A percentile compares a stretch with the other conserved stretches of the same genome.
Conservation (phyloP, 2,797 vertebrate species). For the Premnoplex brunnescens region DNA sequence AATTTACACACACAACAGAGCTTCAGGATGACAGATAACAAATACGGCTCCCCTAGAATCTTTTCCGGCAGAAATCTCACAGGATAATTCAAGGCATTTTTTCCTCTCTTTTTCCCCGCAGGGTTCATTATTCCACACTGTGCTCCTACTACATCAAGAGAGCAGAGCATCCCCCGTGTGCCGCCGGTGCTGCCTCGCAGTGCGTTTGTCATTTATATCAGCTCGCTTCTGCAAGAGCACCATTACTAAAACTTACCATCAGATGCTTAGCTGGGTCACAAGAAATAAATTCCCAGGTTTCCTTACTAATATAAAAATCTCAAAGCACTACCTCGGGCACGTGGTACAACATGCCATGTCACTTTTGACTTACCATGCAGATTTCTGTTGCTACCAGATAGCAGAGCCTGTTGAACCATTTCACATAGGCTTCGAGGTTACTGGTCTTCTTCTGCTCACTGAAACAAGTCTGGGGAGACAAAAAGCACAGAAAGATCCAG, state of each 20-base stretch:
- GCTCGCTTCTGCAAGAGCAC: neutral
- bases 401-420: constrained; percentile 94
- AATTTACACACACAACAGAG: neutral
- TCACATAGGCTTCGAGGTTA: constrained; percentile 92
- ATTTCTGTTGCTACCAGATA: constrained; percentile 94
- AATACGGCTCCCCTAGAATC: neutral
- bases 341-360: neutral
- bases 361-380: constrained; percentile 84
- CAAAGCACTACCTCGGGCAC: neutral
- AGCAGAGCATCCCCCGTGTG: neutral
- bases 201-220: constrained; percentile 21
- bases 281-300: constrained; percentile 11
- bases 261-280: neutral
- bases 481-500: neutral
- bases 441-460: constrained; percentile 82
- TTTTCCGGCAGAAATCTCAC: neutral
- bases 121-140: constrained; percentile 48
- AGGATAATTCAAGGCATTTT: constrained; percentile 25
- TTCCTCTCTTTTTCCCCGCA: constrained; percentile 11
- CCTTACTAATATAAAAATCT: neutral
- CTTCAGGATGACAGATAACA: constrained; percentile 19
- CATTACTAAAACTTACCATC: neutral
- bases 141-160: constrained; percentile 12
- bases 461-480: constrained; percentile 68
- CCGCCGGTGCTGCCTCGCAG: neutral